These are phyloP conservation scores for Todiramphus saurophagus DNA, from an alignment of 2,113 vertebrate genomes.

Conservation along the genomic window DNA sequence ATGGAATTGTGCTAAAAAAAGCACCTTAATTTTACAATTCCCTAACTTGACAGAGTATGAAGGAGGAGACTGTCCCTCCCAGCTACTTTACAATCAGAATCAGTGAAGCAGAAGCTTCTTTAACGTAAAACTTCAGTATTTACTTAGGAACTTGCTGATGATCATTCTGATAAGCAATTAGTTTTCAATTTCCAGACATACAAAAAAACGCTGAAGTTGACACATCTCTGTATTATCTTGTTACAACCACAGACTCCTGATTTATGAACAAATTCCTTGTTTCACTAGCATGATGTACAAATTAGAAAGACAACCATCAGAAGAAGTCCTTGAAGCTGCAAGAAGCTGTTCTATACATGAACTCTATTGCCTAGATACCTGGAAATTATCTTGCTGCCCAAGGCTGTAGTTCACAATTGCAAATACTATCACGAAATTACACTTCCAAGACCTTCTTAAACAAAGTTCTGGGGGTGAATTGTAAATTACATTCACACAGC, in stretches of 20 bases:
- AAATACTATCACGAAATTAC: constrained; percentile 1
- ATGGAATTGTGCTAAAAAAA: neutral
- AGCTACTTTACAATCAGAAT: neutral
- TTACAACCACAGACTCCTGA: neutral
- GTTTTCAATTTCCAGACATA: constrained; percentile 30
- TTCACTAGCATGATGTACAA: neutral
- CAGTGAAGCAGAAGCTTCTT: neutral
- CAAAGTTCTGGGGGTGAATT: constrained; percentile 3
- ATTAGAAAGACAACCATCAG: constrained; percentile 1
- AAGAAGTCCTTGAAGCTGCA: constrained; percentile 16
- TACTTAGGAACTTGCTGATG: constrained; percentile 19
- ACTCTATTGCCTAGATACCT: constrained; percentile 36
- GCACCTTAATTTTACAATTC: constrained; percentile 16
- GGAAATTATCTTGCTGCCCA: constrained; percentile 32
- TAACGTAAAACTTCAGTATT: constrained; percentile 12
- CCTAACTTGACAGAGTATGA: neutral
- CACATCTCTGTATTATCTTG: neutral
- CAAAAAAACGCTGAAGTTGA: neutral
- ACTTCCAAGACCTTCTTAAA: constrained; percentile 37
- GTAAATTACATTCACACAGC: constrained; percentile 3
- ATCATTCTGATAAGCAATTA: constrained; percentile 47
- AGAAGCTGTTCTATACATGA: constrained; percentile 23
- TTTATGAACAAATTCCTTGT: neutral
- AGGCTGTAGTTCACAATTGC: constrained; percentile 26
- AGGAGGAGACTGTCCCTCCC: neutral